Evolutionary conservation across 2,888 invertebrate species (phyloP), one percentile per base, ranked within the genome.

Genomic region (Lordiphosa andalusiaca): DNA sequence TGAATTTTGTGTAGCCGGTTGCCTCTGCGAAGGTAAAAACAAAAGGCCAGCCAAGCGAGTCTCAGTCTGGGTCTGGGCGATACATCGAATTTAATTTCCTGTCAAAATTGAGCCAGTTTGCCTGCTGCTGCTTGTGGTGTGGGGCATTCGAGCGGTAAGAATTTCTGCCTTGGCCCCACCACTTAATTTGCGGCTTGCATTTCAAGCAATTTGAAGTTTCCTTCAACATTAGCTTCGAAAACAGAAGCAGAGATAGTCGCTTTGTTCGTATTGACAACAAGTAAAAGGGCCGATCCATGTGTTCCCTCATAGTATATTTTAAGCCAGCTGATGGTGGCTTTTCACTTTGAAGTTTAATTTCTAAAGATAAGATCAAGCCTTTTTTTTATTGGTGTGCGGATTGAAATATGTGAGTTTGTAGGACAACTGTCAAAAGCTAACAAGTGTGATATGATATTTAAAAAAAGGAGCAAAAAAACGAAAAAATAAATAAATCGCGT

Each of bases 51-150:
- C 44, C 71, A 62, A 55, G 67, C 62, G 53, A 30, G 52, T 7
- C 51, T 50, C 33, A 35, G 39, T 46, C 58, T 53, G 44, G 16
- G 36, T 59, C 52, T 69, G 53, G 56, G 68, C 74, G 73, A 84
- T 83, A 83, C 73, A 84, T 83, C 77, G 84, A 85, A 85, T 82
- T 85, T 84, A 85, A 86, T 85, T 85, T 85, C 86, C 86, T 86
- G 85, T 85, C 86, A 77, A 86, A 85, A 83, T 82, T 84, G 81
- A 76, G 61, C 68, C 61, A 41, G 67, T 57, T 44, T 23, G 51
- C 46, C 37, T 49, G 53, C 40, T 59, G 63, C 36, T 19, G 63
- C 36, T 53, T 70, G 74, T 53, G 77, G 77, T 71, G 67, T 62
- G 56, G 48, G 55, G 64, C 73, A 84, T 64, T 75, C 62, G 58